Evolutionary conservation across 2,888 invertebrate genomes (phyloP).

Genomic region (Sarcophaga variegata): DNA sequence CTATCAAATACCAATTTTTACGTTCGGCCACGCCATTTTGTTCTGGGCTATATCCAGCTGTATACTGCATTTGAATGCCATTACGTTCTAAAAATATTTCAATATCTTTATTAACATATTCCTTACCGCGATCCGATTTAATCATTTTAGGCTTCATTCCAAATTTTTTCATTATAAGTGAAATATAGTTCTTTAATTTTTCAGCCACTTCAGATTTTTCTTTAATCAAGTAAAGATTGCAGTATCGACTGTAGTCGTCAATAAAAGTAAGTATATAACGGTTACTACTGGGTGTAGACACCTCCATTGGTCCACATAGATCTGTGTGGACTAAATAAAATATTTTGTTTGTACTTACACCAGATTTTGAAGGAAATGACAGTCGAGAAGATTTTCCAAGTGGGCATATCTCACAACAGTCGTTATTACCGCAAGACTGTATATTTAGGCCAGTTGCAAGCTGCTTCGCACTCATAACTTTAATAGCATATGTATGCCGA

Average conservation of each 20-base stretch:
- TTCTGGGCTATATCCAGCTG: slow-evolving; percentile 32
- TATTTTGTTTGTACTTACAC: not conserved
- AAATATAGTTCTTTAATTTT: slow-evolving; percentile 4
- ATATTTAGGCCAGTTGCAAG: not conserved
- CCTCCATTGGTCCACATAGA: slow-evolving; percentile 17
- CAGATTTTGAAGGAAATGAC: slow-evolving; percentile 15
- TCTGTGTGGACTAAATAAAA: slow-evolving; percentile 33
- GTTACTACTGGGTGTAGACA: slow-evolving; percentile 10
- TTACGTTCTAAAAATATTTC: not conserved
- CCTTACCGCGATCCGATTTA: slow-evolving; percentile 23
- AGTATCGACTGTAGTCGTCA: slow-evolving; percentile 41
- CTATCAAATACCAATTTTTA: too few species aligned
- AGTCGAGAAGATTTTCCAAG: slow-evolving; percentile 2
- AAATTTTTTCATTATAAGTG: not conserved
- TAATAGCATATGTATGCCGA: slow-evolving; percentile 16
- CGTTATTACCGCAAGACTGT: not conserved
- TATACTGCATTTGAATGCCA: slow-evolving; percentile 36
- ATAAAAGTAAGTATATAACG: slow-evolving; percentile 30
- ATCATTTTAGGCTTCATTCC: slow-evolving; percentile 13
- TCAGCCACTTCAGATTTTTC: slow-evolving; percentile 20
- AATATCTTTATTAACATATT: slow-evolving; percentile 16
- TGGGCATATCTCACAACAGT: slow-evolving; percentile 24
- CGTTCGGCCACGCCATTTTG: slow-evolving; percentile 14
- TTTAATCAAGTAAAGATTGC: slow-evolving; percentile 25
- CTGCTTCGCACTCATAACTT: slow-evolving; percentile 7